These are phyloP conservation scores for Cromileptes altivelis DNA, from an alignment of 2,113 vertebrate species.

Conservation along the genomic window DNA sequence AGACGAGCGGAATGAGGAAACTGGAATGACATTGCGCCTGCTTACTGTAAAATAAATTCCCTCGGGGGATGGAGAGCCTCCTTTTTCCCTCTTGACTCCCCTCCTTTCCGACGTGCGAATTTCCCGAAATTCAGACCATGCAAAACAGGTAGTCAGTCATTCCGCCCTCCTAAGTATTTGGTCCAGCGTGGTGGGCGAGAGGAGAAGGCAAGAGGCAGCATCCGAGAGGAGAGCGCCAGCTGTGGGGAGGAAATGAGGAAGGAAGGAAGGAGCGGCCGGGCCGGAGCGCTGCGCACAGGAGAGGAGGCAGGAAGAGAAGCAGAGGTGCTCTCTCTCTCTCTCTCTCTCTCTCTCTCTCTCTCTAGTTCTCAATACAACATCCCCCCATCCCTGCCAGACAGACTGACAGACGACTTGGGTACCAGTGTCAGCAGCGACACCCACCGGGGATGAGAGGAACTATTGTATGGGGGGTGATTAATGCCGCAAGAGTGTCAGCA, in stretches of 20 bases:
- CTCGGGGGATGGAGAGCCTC: slow-evolving; percentile 74
- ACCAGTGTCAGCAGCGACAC: slow-evolving; percentile 71
- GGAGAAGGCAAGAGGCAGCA: slow-evolving; percentile 62
- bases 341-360: neutral
- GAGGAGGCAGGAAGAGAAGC: slow-evolving; percentile 63
- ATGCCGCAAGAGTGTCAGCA: slow-evolving; percentile 28
- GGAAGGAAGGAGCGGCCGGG: slow-evolving; percentile 78
- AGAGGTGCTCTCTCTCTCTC: slow-evolving; percentile 56
- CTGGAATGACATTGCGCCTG: slow-evolving; percentile 75
- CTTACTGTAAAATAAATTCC: slow-evolving; percentile 83
- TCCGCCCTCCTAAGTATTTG: slow-evolving; percentile 61
- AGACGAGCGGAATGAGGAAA: slow-evolving; percentile 49
- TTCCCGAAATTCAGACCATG: slow-evolving; percentile 77
- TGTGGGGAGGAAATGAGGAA: slow-evolving; percentile 70
- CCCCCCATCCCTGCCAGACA: slow-evolving; percentile 65
- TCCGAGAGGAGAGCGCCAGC: slow-evolving; percentile 69
- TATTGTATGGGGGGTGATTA: neutral
- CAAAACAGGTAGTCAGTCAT: slow-evolving; percentile 65
- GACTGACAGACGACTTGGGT: slow-evolving; percentile 67
- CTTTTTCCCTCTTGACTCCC: slow-evolving; percentile 68
- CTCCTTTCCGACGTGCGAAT: slow-evolving; percentile 74
- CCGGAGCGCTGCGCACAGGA: slow-evolving; percentile 80
- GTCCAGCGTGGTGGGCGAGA: slow-evolving; percentile 42
- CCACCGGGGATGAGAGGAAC: slow-evolving; percentile 59
- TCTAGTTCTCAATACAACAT: slow-evolving; percentile 48